Evolutionary conservation across 2,113 vertebrate species (phyloP).

Genomic region (Phaethon lepturus): DNA sequence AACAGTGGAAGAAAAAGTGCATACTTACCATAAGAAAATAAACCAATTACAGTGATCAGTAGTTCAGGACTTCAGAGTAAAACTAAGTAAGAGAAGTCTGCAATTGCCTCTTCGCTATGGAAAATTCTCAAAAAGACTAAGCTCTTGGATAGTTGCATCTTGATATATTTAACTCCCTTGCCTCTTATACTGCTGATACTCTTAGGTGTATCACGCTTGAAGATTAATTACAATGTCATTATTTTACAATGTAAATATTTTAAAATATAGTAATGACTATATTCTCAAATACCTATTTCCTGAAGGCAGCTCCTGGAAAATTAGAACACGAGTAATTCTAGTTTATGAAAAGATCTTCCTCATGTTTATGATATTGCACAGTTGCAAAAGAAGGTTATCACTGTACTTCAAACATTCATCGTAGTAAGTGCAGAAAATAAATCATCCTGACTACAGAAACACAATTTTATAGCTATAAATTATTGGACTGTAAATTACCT

Average conservation of each 20-base stretch:
- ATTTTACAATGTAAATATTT: slow-evolving; percentile 19
- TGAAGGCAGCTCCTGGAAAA: slow-evolving; percentile 4
- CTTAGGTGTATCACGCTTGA: not conserved
- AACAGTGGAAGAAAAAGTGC: not conserved
- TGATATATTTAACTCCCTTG: not conserved
- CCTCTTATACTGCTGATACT: not conserved
- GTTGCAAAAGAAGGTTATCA: not conserved
- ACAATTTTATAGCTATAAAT: slow-evolving; percentile 31
- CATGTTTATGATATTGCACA: not conserved
- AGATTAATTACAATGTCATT: slow-evolving; percentile 7
- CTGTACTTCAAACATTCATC: not conserved
- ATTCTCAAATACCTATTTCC: not conserved
- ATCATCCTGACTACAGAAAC: slow-evolving; percentile 22
- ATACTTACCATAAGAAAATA: not conserved
- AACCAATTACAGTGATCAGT: not conserved
- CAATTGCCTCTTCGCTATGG: not conserved
- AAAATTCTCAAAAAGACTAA: not conserved
- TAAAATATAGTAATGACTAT: not conserved
- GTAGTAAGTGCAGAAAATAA: not conserved
- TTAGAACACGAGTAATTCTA: not conserved
- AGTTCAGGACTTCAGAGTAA: not conserved
- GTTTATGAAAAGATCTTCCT: not conserved
- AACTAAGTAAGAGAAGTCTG: not conserved
- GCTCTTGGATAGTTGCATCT: not conserved
- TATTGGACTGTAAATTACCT: slow-evolving; percentile 5